Conservation (phyloP, 2,888 invertebrate species). For the Eurois occulta region DNA sequence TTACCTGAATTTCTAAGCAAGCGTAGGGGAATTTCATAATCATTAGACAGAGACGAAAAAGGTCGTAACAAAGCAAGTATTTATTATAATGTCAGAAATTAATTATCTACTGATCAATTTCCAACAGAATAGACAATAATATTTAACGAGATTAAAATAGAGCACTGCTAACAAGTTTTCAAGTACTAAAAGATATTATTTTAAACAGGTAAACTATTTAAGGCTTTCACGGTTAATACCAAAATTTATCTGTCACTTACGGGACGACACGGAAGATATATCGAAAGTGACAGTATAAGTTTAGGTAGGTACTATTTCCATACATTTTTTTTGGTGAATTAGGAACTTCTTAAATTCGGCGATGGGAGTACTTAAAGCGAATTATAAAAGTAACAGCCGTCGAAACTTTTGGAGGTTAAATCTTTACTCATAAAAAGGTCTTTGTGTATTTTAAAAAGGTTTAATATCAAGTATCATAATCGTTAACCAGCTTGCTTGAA, state of each 20-base stretch:
- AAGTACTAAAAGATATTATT: background rate
- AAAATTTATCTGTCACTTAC: no score
- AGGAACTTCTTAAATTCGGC: slow-evolving; percentile 9
- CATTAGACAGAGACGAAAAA: background rate
- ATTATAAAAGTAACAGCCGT: slow-evolving; percentile 34
- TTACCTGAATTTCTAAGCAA: slow-evolving; percentile 6
- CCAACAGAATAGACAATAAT: background rate
- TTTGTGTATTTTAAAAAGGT: slow-evolving; percentile 20
- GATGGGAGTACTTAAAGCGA: slow-evolving; percentile 19
- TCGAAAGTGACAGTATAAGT: no score
- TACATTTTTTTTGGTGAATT: background rate
- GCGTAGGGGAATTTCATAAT: background rate
- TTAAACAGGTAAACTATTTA: no score
- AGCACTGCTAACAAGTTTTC: background rate
- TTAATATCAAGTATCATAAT: slow-evolving; percentile 12
- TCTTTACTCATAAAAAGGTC: slow-evolving; percentile 29
- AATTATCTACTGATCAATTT: background rate
- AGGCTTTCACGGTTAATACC: no score
- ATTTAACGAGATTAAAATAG: background rate
- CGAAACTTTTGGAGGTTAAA: slow-evolving; percentile 39
- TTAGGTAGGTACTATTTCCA: background rate
- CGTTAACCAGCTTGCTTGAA: background rate
- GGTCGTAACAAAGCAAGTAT: background rate
- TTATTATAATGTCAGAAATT: background rate
- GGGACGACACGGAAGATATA: no score